Evolutionary conservation across 2,113 vertebrate species (phyloP).

Genomic region (Thinocorus orbignyianus): DNA sequence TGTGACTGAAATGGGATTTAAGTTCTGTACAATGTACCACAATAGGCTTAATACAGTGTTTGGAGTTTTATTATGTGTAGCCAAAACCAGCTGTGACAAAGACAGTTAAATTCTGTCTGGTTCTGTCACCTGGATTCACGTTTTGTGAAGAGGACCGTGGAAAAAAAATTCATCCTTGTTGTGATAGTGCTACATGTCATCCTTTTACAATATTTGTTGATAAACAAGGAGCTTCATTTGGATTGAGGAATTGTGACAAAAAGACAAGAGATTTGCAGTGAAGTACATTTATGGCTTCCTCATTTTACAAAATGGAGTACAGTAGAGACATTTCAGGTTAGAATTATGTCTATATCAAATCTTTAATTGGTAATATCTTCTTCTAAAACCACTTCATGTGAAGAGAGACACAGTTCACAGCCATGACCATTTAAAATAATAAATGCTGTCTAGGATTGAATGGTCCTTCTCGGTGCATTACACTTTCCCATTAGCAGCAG

Average conservation of each 20-base stretch:
- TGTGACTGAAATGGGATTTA: neutral
- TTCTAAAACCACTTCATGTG: neutral
- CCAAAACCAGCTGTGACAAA: neutral
- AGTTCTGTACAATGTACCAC: neutral
- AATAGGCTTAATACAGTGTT: neutral
- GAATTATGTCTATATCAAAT: neutral
- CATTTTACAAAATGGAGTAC: neutral
- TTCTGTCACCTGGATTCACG: neutral
- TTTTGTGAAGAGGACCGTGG: neutral
- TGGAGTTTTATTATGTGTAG: neutral
- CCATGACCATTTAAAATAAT: neutral
- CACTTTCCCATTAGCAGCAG: neutral
- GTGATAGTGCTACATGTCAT: neutral
- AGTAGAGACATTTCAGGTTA: neutral
- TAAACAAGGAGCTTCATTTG: neutral
- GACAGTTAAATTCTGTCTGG: neutral
- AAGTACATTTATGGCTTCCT: neutral
- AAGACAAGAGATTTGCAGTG: neutral
- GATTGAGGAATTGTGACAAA: neutral
- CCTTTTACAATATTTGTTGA: neutral
- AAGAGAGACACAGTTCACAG: neutral
- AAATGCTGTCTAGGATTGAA: neutral
- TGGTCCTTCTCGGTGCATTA: neutral
- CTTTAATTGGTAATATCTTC: neutral
- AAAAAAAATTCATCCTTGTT: neutral